Evolutionary conservation across 2,113 vertebrate species (phyloP).

Genomic region (Alosa alosa): DNA sequence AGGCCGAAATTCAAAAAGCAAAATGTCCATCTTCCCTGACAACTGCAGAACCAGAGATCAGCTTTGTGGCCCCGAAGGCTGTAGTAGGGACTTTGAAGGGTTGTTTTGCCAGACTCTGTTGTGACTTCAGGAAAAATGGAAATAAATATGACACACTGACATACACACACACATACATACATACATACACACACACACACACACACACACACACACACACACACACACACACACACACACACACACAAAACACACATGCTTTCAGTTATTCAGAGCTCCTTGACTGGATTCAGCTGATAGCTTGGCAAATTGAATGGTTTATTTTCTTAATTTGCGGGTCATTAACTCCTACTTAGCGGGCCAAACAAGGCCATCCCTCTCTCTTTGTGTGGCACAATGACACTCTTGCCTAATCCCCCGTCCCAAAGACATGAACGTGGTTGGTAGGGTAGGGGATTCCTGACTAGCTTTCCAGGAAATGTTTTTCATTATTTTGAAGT

Average conservation of each 20-base stretch:
- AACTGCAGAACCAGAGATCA: constrained; percentile 1
- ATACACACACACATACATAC: too few relatives aligned
- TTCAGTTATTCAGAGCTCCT: not conserved
- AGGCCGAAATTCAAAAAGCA: not conserved
- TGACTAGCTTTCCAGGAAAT: not conserved
- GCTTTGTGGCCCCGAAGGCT: not conserved
- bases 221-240: not conserved
- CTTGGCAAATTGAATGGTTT: constrained; percentile 25
- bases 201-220: too few relatives aligned
- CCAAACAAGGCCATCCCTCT: constrained; percentile 30
- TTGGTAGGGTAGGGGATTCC: not conserved
- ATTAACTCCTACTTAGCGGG: constrained; percentile 47
- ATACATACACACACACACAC: too few relatives aligned
- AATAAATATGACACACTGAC: not conserved
- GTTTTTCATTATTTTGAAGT: not conserved
- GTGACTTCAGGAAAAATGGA: not conserved
- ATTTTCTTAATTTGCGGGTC: constrained; percentile 47
- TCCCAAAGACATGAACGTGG: constrained; percentile 24
- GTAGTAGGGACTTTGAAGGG: not conserved
- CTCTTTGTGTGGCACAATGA: constrained; percentile 46
- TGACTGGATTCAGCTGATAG: not conserved
- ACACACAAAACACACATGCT: not conserved
- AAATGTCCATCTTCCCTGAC: not conserved
- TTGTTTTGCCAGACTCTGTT: not conserved
- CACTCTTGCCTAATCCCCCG: constrained; percentile 15